A percentile compares a stretch with the other conserved stretches of the same genome.
phyloP scores from a whole-genome alignment of 1,140 invertebrate genomes.

The Papilio glaucus region DNA sequence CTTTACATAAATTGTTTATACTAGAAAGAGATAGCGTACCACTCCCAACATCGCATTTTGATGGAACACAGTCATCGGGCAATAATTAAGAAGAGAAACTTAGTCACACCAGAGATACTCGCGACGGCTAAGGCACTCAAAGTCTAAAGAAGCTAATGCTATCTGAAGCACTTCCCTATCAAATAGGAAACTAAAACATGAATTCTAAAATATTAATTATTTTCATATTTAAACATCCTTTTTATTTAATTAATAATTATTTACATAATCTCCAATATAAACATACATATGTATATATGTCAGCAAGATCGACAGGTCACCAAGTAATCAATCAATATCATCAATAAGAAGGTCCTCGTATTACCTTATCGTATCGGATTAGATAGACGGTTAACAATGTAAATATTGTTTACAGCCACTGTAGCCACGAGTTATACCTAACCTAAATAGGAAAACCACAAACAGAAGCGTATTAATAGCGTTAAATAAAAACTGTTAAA shows the following conservation, averaged over 20 bases:
- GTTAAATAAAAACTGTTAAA: not conserved
- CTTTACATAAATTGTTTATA: conserved; percentile 15
- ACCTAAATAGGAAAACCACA: conserved; percentile 13
- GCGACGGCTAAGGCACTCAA: no score
- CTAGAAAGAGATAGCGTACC: conserved; percentile 7
- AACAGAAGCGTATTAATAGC: not conserved
- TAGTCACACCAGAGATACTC: no score
- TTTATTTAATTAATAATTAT: not conserved
- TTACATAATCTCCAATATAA: not conserved
- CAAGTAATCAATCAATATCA: not conserved
- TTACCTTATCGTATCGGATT: not conserved
- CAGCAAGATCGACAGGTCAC: not conserved
- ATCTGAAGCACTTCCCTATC: no score
- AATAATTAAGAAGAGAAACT: no score
- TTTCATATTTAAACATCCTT: no score
- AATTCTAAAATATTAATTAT: no score
- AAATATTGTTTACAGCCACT: conserved; percentile 5
- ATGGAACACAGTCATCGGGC: not conserved
- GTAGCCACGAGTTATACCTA: not conserved
- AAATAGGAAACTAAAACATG: no score
- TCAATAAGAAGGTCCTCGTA: not conserved
- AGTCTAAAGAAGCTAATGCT: no score
- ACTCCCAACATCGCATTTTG: not conserved
- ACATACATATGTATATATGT: not conserved
- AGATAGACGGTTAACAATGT: not conserved